These are phyloP conservation scores for Agrotis exclamationis DNA, from an alignment of 2,888 invertebrate species.

Conservation along the genomic window DNA sequence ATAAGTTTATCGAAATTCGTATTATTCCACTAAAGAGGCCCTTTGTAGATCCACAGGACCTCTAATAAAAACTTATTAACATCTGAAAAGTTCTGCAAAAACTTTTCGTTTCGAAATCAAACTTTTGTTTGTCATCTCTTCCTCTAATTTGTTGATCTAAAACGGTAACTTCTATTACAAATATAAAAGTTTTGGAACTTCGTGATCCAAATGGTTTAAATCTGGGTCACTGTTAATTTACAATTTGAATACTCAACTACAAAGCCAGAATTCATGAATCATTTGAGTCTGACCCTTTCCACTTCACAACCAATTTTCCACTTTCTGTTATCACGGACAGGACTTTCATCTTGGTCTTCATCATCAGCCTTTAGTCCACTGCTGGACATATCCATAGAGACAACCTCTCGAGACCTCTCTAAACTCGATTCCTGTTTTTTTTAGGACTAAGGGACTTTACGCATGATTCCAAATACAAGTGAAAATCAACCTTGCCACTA, in stretches of 20 bases:
- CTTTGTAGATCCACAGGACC: slow-evolving; percentile 7
- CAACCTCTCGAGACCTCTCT: no score
- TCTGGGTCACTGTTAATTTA: background rate
- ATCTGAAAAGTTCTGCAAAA: slow-evolving; percentile 24
- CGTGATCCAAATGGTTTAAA: slow-evolving; percentile 13
- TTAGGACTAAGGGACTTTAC: no score
- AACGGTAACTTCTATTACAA: slow-evolving; percentile 40
- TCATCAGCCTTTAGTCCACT: background rate
- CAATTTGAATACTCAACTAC: background rate
- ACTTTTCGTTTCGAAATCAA: slow-evolving; percentile 30
- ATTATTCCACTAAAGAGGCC: no score
- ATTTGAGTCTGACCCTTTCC: no score
- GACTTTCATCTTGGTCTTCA: background rate
- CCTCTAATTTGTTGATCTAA: slow-evolving; percentile 36
- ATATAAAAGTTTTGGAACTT: slow-evolving; percentile 23
- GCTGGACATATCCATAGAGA: background rate
- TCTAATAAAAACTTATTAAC: slow-evolving; percentile 30
- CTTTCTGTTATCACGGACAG: no score
- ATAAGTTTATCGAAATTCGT: no score
- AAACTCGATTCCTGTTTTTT: no score
- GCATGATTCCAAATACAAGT: no score
- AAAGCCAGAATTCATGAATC: no score
- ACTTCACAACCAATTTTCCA: no score
- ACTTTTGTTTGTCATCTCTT: slow-evolving; percentile 31
- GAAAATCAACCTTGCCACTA: no score